Base-by-base conservation (phyloP, 2,888 invertebrate species). In the Plagodis pulveraria region DNA sequence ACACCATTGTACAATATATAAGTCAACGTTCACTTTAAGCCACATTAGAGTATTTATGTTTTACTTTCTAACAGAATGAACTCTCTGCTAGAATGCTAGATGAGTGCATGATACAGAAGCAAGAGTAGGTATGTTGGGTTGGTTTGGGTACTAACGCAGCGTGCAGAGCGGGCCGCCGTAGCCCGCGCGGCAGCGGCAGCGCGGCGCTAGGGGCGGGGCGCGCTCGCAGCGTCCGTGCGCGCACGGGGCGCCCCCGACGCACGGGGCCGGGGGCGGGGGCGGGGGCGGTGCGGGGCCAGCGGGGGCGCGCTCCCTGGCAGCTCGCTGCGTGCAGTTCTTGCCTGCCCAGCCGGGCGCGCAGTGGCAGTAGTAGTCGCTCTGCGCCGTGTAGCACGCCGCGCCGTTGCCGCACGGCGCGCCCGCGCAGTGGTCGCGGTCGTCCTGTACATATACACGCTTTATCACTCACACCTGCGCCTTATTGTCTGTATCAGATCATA, bases 321-420 rank as follows among this genome's bases (percentile, higher is more conserved):
- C 93, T 78, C 91, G 86, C 91, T 94, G 89, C 70, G 94, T 94
- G 90, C 98, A 98, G 87, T 98, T 97, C 82, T 96, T 96, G 65
- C 98, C 98, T 77, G 96, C 95, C 95, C 97, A 98, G 74, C 96
- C 96, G 66, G 95, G 95, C n/a, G 96, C 95, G 88, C 98, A 98
- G 86, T 96, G 97, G 86, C 98, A 98, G 83, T 97, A 97, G 89
- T 97, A 98, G 81, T 97, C 96, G 70, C 96, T 96, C 75, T 97
- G 97, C 7, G 97, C 96, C 75, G 97, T 98, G 84, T 96, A 95
- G 84, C 98, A 98, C 33, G 95, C 95, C 12, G 97, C 97, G 22
- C 96, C 96, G 87, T 98, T 98, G 60, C 95, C 95, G 86, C 98
- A 98, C 4, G 98, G 98, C 67, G 96, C 95, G 43, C 96, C 96